Percentiles rank a stretch among this genome's conserved stretches.
These are phyloP conservation scores for Nothobranchius kuhntae DNA, from an alignment of 2,113 vertebrate genomes.

Conservation along the genomic window DNA sequence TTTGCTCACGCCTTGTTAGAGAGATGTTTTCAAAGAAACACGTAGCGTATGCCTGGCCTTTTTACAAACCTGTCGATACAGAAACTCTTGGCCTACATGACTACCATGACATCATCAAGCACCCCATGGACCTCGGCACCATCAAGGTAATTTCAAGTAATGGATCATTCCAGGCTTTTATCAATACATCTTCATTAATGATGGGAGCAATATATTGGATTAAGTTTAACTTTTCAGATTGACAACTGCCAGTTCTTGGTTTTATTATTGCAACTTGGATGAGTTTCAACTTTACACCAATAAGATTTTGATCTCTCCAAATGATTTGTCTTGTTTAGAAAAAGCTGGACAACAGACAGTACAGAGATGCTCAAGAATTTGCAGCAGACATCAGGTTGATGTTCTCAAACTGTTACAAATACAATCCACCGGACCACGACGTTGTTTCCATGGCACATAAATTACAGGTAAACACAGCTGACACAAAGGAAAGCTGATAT, in stretches of 20 bases:
- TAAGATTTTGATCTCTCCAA: neutral
- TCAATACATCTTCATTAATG: neutral
- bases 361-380: conserved; percentile 90
- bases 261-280: neutral
- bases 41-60: conserved; percentile 89
- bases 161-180: neutral
- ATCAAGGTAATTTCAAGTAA: conserved; percentile 82
- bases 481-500: neutral
- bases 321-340: conserved; percentile 70
- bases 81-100: conserved; percentile 88
- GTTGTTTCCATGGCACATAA: conserved; percentile 92
- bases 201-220: neutral
- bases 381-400: conserved; percentile 91
- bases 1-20: conserved; percentile 84
- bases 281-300: neutral
- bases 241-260: neutral
- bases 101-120: conserved; percentile 92
- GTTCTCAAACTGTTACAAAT: conserved; percentile 98
- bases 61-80: conserved; percentile 90
- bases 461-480: conserved; percentile 82
- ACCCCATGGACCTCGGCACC: conserved; percentile 93
- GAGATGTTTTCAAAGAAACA: conserved; percentile 94
- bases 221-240: neutral
- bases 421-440: conserved; percentile 94
- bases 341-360: conserved; percentile 88